Conservation (phyloP, 2,888 invertebrate genomes). For the Drosophila lacicola region DNA sequence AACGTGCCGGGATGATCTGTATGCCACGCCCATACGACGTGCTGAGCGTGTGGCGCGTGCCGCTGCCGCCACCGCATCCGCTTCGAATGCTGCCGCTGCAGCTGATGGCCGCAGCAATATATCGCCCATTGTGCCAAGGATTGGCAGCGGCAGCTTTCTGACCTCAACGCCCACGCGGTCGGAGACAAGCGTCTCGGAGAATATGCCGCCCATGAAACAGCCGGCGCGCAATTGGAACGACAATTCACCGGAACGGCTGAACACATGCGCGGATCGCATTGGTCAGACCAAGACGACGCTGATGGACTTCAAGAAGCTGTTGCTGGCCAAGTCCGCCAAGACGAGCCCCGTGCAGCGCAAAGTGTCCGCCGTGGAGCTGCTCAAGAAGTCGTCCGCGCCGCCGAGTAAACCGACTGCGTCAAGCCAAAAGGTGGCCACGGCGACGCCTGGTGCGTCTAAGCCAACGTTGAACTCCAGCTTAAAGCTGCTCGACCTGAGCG, state of each 20-base stretch:
- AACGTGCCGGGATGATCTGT: slow-evolving; percentile 83
- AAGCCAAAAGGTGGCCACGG: slow-evolving; percentile 33
- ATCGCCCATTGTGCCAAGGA: slow-evolving; percentile 89
- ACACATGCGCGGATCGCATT: slow-evolving; percentile 88
- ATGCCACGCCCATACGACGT: slow-evolving; percentile 84
- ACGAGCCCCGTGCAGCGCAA: slow-evolving; percentile 87
- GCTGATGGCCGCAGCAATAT: slow-evolving; percentile 82
- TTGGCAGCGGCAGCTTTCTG: slow-evolving; percentile 87
- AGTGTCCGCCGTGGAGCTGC: slow-evolving; percentile 91
- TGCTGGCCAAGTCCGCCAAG: slow-evolving; percentile 91
- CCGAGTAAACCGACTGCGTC: slow-evolving; percentile 5
- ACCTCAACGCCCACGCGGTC: slow-evolving; percentile 88
- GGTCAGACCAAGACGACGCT: slow-evolving; percentile 91
- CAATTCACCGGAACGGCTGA: slow-evolving; percentile 83
- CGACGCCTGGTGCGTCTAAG: slow-evolving; percentile 52
- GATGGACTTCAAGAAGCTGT: slow-evolving; percentile 92
- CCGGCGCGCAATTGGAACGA: slow-evolving; percentile 79
- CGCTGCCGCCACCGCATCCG: slow-evolving; percentile 35
- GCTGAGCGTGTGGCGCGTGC: slow-evolving; percentile 79
- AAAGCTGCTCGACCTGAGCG: slow-evolving; percentile 89
- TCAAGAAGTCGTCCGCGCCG: slow-evolving; percentile 86
- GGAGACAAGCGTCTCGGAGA: slow-evolving; percentile 47
- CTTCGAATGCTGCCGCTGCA: background rate
- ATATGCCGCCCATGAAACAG: slow-evolving; percentile 80
- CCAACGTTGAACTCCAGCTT: slow-evolving; percentile 85